A percentile compares a stretch with the other conserved stretches of the same genome.
Evolutionary conservation across 2,888 invertebrate species (phyloP).

Genomic region (Hymenopus coronatus): DNA sequence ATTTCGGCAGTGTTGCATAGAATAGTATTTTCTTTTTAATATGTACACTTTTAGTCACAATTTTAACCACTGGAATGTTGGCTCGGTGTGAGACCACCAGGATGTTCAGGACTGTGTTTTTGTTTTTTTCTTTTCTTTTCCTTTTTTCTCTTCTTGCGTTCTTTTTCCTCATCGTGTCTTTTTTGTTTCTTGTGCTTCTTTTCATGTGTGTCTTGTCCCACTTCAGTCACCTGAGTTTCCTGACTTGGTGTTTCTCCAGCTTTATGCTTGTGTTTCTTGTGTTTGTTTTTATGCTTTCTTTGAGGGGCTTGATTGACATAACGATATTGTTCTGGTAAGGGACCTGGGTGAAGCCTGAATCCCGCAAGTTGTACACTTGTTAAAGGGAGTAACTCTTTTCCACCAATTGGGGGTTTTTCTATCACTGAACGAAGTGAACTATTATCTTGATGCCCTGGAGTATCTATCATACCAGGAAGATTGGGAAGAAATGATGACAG

Average conservation of each 20-base stretch:
- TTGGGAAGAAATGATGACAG: constrained; percentile 93
- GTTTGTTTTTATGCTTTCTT: constrained; percentile 92
- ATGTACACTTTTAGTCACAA: neutral
- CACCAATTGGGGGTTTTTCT: constrained; percentile 91
- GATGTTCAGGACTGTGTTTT: constrained; percentile 86
- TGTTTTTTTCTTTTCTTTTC: constrained; percentile 95
- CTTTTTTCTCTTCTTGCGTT: constrained; percentile 90
- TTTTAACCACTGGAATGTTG: constrained; percentile 51
- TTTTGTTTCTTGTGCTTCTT: constrained; percentile 95
- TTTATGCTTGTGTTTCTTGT: constrained; percentile 92
- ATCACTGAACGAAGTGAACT: constrained; percentile 91
- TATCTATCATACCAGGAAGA: constrained; percentile 92
- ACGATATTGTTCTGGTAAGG: constrained; percentile 92
- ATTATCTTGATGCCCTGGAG: constrained; percentile 72
- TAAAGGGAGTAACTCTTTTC: constrained; percentile 83
- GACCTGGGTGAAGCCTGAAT: constrained; percentile 92
- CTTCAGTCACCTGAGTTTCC: constrained; percentile 61
- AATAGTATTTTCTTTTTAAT: neutral
- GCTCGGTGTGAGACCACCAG: constrained; percentile 62
- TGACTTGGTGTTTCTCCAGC: constrained; percentile 75
- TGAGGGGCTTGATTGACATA: constrained; percentile 88
- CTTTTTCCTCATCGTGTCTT: constrained; percentile 89
- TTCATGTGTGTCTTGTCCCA: constrained; percentile 77
- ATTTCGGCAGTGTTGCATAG: constrained; percentile 5
- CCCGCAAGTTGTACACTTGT: constrained; percentile 87